Conservation (phyloP, 2,888 invertebrate species). For the Chorisops tibialis region DNA sequence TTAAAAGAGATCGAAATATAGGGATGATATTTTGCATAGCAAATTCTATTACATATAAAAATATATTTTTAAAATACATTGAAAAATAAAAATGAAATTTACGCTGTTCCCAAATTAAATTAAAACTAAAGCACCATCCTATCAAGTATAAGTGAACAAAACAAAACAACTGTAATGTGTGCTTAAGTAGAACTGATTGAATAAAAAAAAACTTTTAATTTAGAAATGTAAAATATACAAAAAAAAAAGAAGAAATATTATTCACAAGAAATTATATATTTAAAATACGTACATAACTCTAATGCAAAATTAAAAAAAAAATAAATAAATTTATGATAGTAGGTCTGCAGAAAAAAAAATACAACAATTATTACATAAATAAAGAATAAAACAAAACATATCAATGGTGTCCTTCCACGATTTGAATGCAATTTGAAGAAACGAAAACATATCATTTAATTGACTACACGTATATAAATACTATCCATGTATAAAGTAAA, state of each 20-base stretch:
- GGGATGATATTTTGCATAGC: no score
- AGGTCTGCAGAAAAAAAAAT: not conserved
- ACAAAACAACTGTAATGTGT: constrained; percentile 13
- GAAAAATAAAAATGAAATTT: not conserved
- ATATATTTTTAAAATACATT: not conserved
- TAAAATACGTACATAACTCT: constrained; percentile 12
- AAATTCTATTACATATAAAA: not conserved
- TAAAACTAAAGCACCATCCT: not conserved
- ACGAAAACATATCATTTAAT: constrained; percentile 22
- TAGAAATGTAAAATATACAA: constrained; percentile 1
- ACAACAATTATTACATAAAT: constrained; percentile 22
- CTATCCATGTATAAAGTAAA: constrained; percentile 1
- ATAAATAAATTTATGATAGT: not conserved
- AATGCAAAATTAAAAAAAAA: constrained; percentile 3
- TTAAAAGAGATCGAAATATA: not conserved
- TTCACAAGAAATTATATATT: constrained; percentile 7
- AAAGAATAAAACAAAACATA: constrained; percentile 26
- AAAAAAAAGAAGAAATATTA: not conserved
- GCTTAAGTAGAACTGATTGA: constrained; percentile 30
- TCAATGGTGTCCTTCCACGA: constrained; percentile 31
- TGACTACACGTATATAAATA: constrained; percentile 9
- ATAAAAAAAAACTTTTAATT: not conserved
- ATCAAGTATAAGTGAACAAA: not conserved
- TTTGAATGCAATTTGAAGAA: constrained; percentile 15
- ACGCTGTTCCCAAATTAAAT: not conserved